phyloP scores from a whole-genome alignment of 2,888 invertebrate genomes.

The Cremastinae sp. region DNA sequence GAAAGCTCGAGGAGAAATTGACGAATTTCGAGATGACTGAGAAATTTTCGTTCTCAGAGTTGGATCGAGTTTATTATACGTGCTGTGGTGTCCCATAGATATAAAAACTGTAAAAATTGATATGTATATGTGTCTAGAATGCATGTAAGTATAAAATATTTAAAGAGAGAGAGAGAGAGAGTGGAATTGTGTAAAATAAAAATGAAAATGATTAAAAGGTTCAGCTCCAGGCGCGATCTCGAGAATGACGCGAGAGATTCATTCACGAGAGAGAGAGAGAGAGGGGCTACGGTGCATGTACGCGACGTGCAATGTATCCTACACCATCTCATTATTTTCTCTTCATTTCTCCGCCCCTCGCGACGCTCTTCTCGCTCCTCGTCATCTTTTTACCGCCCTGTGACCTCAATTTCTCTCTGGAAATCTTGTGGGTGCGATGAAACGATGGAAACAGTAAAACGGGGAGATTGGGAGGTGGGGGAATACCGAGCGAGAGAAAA shows the following conservation, averaged over 20 bases:
- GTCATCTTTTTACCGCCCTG: slow-evolving; percentile 53
- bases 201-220: not conserved
- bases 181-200: too few species aligned
- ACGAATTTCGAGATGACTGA: too few species aligned
- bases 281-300: slow-evolving; percentile 34
- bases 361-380: slow-evolving; percentile 42
- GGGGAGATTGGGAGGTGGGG: slow-evolving; percentile 3
- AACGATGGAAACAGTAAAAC: slow-evolving; percentile 2
- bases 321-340: slow-evolving; percentile 58
- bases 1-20: too few species aligned
- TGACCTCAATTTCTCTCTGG: slow-evolving; percentile 54
- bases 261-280: slow-evolving; percentile 35
- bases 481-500: slow-evolving; percentile 13
- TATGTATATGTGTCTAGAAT: too few species aligned
- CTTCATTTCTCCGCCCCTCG: slow-evolving; percentile 44
- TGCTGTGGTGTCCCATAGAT: too few species aligned
- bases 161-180: too few species aligned
- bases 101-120: too few species aligned
- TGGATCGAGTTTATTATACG: too few species aligned
- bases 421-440: slow-evolving; percentile 18
- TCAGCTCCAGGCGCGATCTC: not conserved
- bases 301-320: slow-evolving; percentile 50
- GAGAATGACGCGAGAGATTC: slow-evolving; percentile 36
- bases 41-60: too few species aligned
- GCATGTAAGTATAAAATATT: too few species aligned